A percentile compares a stretch with the other conserved stretches of the same genome.
These are phyloP conservation scores for Clarias macrocephalus DNA, from an alignment of 2,113 vertebrate genomes.

Conservation along the genomic window DNA sequence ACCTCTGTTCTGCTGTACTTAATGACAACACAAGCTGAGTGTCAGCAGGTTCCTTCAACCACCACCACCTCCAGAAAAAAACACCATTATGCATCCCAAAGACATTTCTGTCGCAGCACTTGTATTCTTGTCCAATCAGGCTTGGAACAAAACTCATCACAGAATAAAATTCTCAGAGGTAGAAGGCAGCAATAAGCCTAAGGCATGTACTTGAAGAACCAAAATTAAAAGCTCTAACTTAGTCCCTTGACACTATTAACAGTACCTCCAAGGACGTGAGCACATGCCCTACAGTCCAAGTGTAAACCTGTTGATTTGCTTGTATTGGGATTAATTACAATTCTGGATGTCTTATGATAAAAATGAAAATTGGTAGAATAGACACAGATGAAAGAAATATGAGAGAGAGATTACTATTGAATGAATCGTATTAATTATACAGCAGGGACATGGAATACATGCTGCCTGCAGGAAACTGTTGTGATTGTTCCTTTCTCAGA, in stretches of 20 bases:
- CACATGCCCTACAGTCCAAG: background rate
- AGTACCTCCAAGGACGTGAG: background rate
- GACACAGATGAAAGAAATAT: background rate
- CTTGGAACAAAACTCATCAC: constrained; percentile 40
- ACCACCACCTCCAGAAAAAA: background rate
- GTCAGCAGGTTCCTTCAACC: background rate
- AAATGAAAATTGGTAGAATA: background rate
- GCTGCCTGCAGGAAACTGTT: no score
- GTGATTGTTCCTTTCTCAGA: no score
- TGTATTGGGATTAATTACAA: background rate
- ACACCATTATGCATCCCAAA: background rate
- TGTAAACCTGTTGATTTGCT: background rate
- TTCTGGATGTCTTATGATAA: background rate
- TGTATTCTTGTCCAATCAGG: constrained; percentile 31
- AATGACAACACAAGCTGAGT: background rate
- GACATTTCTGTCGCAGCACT: constrained; percentile 8
- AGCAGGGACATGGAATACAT: background rate
- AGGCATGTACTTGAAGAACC: constrained; percentile 40
- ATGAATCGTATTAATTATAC: background rate
- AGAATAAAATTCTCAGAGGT: constrained; percentile 20
- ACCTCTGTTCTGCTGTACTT: constrained; percentile 3
- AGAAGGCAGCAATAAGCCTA: constrained; percentile 41
- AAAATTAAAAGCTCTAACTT: constrained; percentile 46
- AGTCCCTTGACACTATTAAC: constrained; percentile 17
- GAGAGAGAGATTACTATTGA: background rate